Base-by-base conservation (phyloP, 2,797 vertebrate genomes). In the Melanotaenia trifasciata region DNA sequence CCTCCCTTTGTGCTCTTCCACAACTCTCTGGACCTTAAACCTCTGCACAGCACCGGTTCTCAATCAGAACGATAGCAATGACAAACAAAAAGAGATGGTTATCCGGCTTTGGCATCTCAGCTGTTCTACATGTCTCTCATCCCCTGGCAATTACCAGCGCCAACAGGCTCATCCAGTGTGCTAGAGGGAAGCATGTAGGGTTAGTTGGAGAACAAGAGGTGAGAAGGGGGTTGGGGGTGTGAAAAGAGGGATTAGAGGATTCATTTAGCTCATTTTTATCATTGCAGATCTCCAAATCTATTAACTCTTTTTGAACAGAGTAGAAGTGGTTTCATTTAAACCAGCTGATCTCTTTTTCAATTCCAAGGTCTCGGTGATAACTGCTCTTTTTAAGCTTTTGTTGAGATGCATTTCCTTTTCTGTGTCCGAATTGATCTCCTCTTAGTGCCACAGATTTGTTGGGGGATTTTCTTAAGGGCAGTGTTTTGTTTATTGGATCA, bases 81-180 rank as follows among this genome's bases (percentile, higher is more conserved):
- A 81, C 83, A 80, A 77, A 77, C 70, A 73, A 64, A 30, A 84
- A 75, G 72, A 67, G 72, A 81, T 70, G 79, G 73, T 76, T 89
- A 90, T 88, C 85, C 36, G 20, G 74, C 75, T 78, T 83, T 78
- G 76, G 88, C 72, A 70, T 81, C 79, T 66, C 69, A 74, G 74
- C 70, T 78, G 32, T 77, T 85, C 71, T 81, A 75, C 72, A 58
- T 78, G 87, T 92, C 90, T 87, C 77, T 92, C 88, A 91, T 87
- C 90, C 83, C 72, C 72, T 80, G 82, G 83, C 87, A 88, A 90
- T 92, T 89, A 89, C 78, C 74, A 80, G 58, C 2, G 74, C 80
- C 78, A 80, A 65, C 50, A 5, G 86, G 86, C 83, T 84, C 84
- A 79, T 87, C 86, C 78, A 80, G 35, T 40, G 72, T 65, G 80